Evolutionary conservation across 1,140 invertebrate species (phyloP).

Genomic region (Tetranychus urticae): DNA sequence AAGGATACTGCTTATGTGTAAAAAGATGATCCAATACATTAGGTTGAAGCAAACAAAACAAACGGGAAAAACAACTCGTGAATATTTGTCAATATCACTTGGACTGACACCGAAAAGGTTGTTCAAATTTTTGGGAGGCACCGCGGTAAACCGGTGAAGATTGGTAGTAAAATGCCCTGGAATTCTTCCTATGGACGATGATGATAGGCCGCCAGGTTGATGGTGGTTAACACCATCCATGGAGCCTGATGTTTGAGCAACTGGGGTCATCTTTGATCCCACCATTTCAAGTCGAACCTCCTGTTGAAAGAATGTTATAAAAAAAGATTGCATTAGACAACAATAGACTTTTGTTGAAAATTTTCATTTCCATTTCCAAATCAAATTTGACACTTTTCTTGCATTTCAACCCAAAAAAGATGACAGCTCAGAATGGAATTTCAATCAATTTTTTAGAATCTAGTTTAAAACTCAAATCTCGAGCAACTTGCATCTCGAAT

Average conservation of each 20-base stretch:
- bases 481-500: no score
- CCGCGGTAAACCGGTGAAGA: not conserved
- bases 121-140: conserved; percentile 44
- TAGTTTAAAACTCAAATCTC: no score
- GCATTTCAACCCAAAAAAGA: no score
- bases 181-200: not conserved
- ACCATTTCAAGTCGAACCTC: not conserved
- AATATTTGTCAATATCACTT: conserved; percentile 88
- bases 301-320: no score
- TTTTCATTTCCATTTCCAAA: no score
- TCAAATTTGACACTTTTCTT: no score
- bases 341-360: no score
- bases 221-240: not conserved
- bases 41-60: conserved; percentile 92
- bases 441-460: no score
- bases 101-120: conserved; percentile 69
- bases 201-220: not conserved
- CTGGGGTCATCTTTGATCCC: not conserved
- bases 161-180: not conserved
- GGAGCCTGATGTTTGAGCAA: not conserved
- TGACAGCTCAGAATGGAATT: no score
- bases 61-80: conserved; percentile 78
- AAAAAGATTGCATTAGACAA: no score
- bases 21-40: conserved; percentile 93
- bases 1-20: conserved; percentile 37